Conservation (phyloP, 1,140 invertebrate species). For the Sipha flava region DNA sequence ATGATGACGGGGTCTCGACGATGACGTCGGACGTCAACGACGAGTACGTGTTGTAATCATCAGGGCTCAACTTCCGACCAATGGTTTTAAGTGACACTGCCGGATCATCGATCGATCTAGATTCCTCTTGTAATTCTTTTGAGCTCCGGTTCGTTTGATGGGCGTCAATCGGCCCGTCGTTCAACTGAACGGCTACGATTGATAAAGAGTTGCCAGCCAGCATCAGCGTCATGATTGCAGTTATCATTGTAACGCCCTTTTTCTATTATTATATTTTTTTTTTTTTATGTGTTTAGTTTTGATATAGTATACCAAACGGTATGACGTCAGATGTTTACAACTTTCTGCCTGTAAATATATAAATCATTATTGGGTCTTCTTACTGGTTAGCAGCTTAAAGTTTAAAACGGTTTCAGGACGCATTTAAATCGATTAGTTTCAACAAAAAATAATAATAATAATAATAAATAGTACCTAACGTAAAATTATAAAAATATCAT, state of each 20-base stretch:
- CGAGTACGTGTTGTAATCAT: neutral
- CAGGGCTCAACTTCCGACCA: neutral
- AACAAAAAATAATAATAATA: too few species aligned
- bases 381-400: too few species aligned
- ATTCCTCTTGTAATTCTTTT: neutral
- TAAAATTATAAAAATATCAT: too few species aligned
- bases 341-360: too few species aligned
- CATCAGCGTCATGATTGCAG: neutral
- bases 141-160: neutral
- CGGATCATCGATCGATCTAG: neutral
- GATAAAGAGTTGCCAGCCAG: neutral
- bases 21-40: neutral
- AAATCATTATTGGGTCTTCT: too few species aligned
- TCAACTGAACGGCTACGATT: neutral
- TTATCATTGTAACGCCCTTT: neutral
- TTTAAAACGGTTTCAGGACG: too few species aligned
- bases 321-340: too few species aligned
- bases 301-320: too few species aligned
- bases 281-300: too few species aligned
- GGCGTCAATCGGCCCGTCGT: neutral
- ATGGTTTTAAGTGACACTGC: neutral
- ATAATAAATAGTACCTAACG: too few species aligned
- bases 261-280: neutral
- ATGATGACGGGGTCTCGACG: neutral
- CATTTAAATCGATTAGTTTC: too few species aligned